phyloP scores from a whole-genome alignment of 2,888 invertebrate genomes.

The Hydriomena furcata region DNA sequence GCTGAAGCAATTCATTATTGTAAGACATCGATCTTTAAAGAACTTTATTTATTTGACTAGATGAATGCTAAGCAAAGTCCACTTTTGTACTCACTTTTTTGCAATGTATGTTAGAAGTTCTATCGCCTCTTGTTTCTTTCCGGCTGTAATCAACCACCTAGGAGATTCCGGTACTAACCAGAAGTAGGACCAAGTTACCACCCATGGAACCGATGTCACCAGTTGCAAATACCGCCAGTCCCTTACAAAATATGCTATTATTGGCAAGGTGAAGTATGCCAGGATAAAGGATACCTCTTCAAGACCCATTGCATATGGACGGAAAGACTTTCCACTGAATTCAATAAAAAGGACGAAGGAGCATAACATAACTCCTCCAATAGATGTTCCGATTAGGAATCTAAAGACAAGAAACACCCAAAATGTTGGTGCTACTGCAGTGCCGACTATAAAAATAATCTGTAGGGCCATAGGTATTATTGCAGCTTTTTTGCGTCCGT shows the following conservation, averaged over 20 bases:
- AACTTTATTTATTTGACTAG: too few species aligned
- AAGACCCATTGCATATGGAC: slow-evolving; percentile 81
- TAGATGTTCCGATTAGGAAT: slow-evolving; percentile 83
- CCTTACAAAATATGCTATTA: slow-evolving; percentile 83
- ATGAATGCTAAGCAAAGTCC: too few species aligned
- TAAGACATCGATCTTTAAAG: too few species aligned
- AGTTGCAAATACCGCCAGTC: slow-evolving; percentile 85
- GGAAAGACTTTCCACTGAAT: slow-evolving; percentile 80
- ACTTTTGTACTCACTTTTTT: slow-evolving; percentile 61
- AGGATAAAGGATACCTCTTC: slow-evolving; percentile 81
- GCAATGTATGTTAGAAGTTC: slow-evolving; percentile 86
- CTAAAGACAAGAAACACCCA: slow-evolving; percentile 84
- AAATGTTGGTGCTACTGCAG: slow-evolving; percentile 82
- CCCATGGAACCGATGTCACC: slow-evolving; percentile 78
- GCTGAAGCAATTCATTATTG: too few species aligned
- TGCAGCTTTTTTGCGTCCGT: slow-evolving; percentile 85
- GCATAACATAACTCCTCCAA: slow-evolving; percentile 87
- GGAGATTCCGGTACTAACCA: slow-evolving; percentile 91
- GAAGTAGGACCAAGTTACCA: slow-evolving; percentile 83
- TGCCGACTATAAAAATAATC: slow-evolving; percentile 78
- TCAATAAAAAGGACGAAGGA: slow-evolving; percentile 86
- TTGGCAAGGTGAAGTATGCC: slow-evolving; percentile 80
- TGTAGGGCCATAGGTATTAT: slow-evolving; percentile 83
- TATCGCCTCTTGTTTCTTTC: slow-evolving; percentile 85
- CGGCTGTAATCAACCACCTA: slow-evolving; percentile 89